These are phyloP conservation scores for Dysidea cf. avara DNA, from an alignment of 37 sponge, comb jelly and placozoan genomes.

Conservation along the genomic window DNA sequence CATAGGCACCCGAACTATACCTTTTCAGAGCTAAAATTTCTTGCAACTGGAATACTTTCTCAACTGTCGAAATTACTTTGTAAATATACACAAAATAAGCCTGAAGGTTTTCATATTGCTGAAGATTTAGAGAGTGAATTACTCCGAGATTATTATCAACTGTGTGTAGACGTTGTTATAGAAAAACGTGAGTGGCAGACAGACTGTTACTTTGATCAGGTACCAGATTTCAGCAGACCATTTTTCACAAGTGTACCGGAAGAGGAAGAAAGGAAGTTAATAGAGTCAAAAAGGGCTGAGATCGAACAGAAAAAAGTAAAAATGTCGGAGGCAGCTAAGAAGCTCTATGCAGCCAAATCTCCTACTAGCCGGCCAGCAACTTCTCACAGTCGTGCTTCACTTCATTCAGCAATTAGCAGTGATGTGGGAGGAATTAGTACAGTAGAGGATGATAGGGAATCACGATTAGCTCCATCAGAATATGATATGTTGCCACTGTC, in stretches of 20 bases:
- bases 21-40: slow-evolving; percentile 59
- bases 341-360: slow-evolving; percentile 3
- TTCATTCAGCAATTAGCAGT: slow-evolving; percentile 38
- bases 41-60: slow-evolving; percentile 52
- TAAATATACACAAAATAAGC: neutral
- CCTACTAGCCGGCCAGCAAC: slow-evolving; percentile 38
- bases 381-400: slow-evolving; percentile 39
- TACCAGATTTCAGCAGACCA: slow-evolving; percentile 32
- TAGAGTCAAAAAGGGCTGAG: neutral
- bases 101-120: slow-evolving; percentile 5
- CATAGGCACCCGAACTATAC: neutral
- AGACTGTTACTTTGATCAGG: slow-evolving; percentile 68
- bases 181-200: slow-evolving; percentile 91
- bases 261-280: slow-evolving; percentile 4
- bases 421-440: slow-evolving; percentile 17
- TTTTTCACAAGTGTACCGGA: slow-evolving; percentile 48
- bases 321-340: neutral
- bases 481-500: slow-evolving; percentile 65
- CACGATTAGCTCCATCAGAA: slow-evolving; percentile 9
- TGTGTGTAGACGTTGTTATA: slow-evolving; percentile 38
- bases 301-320: neutral
- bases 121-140: slow-evolving; percentile 42
- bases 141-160: slow-evolving; percentile 22
- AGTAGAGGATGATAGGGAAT: slow-evolving; percentile 32
- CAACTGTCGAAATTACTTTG: slow-evolving; percentile 32